phyloP scores from a whole-genome alignment of 2,888 invertebrate genomes.

The Phania funesta region DNA sequence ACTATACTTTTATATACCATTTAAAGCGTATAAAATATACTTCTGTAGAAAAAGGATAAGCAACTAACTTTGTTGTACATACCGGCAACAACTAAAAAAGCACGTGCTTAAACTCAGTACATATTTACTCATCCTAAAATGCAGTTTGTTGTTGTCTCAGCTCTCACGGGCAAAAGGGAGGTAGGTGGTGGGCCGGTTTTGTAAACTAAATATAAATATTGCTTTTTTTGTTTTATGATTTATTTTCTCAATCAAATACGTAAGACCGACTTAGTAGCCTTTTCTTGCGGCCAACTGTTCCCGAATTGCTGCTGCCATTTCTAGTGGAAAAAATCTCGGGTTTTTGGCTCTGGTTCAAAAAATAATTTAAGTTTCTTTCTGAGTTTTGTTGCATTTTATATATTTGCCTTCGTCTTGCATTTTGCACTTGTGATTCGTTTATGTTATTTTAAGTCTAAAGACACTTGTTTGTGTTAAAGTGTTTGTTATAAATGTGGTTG shows the following conservation, averaged over 20 bases:
- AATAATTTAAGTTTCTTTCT: conserved; percentile 28
- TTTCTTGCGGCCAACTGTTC: not conserved
- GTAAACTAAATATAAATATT: not conserved
- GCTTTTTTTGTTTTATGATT: not conserved
- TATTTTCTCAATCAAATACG: not conserved
- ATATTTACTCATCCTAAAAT: not conserved
- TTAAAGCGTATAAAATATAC: conserved; percentile 1
- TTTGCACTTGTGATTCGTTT: conserved; percentile 59
- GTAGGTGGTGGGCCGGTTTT: not conserved
- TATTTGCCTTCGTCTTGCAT: conserved; percentile 30
- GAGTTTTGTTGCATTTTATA: conserved; percentile 34
- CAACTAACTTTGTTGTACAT: conserved; percentile 19
- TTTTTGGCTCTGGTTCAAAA: conserved; percentile 66
- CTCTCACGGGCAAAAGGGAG: not conserved
- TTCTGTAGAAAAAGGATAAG: conserved; percentile 4
- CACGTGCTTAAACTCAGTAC: conserved; percentile 51
- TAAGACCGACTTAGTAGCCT: not conserved
- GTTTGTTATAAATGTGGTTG: conserved; percentile 37
- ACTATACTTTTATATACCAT: not conserved
- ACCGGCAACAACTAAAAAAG: conserved; percentile 67
- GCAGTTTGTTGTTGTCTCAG: not conserved
- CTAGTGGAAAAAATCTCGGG: conserved; percentile 34
- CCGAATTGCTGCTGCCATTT: not conserved
- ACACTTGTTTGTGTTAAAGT: conserved; percentile 25
- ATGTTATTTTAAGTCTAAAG: conserved; percentile 37